phyloP scores from a whole-genome alignment of 2,113 vertebrate genomes.

The Xyliphius kryptos region DNA sequence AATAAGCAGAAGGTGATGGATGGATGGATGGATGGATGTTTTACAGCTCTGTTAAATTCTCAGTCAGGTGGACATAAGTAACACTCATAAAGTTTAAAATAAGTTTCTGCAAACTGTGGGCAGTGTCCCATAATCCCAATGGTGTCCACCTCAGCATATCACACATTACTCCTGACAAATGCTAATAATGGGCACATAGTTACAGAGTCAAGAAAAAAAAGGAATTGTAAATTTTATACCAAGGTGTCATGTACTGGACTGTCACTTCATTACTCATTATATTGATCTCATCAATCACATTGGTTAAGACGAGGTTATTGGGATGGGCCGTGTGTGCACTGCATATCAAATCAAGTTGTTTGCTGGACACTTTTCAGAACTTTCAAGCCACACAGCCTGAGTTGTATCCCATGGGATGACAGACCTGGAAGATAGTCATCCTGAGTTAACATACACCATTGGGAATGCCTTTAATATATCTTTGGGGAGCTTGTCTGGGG shows the following conservation, averaged over 20 bases:
- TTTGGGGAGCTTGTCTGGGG: conserved; percentile 53
- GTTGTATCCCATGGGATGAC: conserved; percentile 52
- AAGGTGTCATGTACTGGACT: conserved; percentile 27
- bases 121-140: conserved; percentile 50
- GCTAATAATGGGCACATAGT: conserved; percentile 46
- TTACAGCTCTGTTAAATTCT: no score
- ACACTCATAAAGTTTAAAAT: conserved; percentile 10
- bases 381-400: conserved; percentile 60
- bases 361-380: conserved; percentile 53
- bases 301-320: conserved; percentile 32
- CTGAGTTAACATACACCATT: conserved; percentile 61
- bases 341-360: conserved; percentile 35
- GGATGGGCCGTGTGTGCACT: conserved; percentile 8
- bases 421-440: conserved; percentile 48
- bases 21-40: no score
- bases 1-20: no score
- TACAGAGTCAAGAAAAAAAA: conserved; percentile 38
- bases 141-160: conserved; percentile 48
- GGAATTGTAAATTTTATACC: conserved; percentile 23
- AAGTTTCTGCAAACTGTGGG: conserved; percentile 51
- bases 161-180: conserved; percentile 53
- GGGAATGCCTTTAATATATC: conserved; percentile 65
- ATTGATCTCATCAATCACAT: conserved; percentile 35
- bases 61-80: no score
- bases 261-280: conserved; percentile 29